Base-by-base conservation (phyloP, 2,888 invertebrate genomes). In the Lamellibrachia satsuma region DNA sequence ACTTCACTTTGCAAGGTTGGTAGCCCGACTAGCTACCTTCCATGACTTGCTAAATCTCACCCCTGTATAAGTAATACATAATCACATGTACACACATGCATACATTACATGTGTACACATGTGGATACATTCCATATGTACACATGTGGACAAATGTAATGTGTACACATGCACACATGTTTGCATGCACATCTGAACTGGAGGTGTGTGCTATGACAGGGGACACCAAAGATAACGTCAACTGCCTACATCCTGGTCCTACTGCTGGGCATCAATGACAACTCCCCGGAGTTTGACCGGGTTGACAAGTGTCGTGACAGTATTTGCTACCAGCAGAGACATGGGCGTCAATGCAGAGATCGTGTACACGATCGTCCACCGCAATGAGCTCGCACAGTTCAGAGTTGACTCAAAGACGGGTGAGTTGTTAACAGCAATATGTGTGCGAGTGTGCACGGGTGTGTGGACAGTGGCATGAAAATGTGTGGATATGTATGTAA, bases 321-420 rank as follows among this genome's bases (percentile, higher is more conserved):
- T 99, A 52, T 97, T 98, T 94, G 99, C 99, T n/a, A 98, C 98
- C 3, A 98, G 98, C 11, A 98, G 98, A 96, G 99, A 99, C 96
- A 98, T 98, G 90, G 99, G 99, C 75, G 97, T 98, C 94, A 99
- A 99, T 97, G 99, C 99, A 0, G 98, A 98, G 96, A 98, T 99
- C 92, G 97, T 97, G 93, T 96, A 96, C 94, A 93, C 94, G 92
- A 95, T 96, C 90, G 94, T 94, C 52, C 95, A 95, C 90, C 96
- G 96, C 51, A 96, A 96, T 93, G 95, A 95, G n/a, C 95, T 95
- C 90, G 94, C 94, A 9, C 95, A 95, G 93, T 96, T 96, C 93
- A 93, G 93, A 7, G 95, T 96, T 92, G 95, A 96, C 91, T 90
- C 94, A n/a, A 93, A 94, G 39, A 95, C 95, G 94, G 96, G 96